Conservation (phyloP, 2,888 invertebrate species). For the Carterocephalus palaemon region DNA sequence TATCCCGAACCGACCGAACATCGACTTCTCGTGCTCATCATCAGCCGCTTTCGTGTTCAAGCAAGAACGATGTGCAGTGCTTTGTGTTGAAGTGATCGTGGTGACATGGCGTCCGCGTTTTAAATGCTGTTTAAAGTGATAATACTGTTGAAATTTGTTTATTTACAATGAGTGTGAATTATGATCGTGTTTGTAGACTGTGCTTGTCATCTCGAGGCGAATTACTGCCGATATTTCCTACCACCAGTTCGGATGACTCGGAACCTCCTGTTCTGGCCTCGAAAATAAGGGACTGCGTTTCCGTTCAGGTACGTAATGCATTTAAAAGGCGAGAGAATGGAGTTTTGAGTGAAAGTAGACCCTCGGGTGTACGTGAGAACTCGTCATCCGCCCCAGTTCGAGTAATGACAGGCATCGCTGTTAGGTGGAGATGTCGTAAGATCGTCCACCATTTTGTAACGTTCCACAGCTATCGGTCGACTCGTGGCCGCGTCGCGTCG, state of each 20-base stretch:
- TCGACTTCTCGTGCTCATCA: constrained; percentile 80
- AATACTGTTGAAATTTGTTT: constrained; percentile 58
- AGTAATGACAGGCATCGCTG: constrained; percentile 73
- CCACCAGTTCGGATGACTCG: constrained; percentile 76
- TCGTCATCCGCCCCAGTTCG: constrained; percentile 76
- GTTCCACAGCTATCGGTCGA: constrained; percentile 75
- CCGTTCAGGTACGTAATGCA: constrained; percentile 81
- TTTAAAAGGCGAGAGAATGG: constrained; percentile 54
- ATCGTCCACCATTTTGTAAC: constrained; percentile 80
- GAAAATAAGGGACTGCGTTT: constrained; percentile 82
- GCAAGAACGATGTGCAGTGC: constrained; percentile 76
- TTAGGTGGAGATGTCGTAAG: constrained; percentile 80
- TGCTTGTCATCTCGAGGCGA: constrained; percentile 81
- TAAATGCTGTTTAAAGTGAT: constrained; percentile 59
- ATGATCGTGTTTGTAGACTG: constrained; percentile 80
- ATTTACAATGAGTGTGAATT: constrained; percentile 77
- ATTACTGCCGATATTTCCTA: constrained; percentile 80
- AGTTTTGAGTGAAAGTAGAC: constrained; percentile 76
- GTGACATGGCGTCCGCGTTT: constrained; percentile 76
- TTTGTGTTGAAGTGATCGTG: constrained; percentile 77
- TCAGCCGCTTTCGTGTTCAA: constrained; percentile 78
- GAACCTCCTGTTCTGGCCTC: constrained; percentile 77
- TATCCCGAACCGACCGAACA: constrained; percentile 72
- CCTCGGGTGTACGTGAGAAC: constrained; percentile 70
- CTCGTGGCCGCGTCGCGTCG: constrained; percentile 73